Base-by-base conservation (phyloP, 92 coral and sea anemone genomes). In the Porites lobata region DNA sequence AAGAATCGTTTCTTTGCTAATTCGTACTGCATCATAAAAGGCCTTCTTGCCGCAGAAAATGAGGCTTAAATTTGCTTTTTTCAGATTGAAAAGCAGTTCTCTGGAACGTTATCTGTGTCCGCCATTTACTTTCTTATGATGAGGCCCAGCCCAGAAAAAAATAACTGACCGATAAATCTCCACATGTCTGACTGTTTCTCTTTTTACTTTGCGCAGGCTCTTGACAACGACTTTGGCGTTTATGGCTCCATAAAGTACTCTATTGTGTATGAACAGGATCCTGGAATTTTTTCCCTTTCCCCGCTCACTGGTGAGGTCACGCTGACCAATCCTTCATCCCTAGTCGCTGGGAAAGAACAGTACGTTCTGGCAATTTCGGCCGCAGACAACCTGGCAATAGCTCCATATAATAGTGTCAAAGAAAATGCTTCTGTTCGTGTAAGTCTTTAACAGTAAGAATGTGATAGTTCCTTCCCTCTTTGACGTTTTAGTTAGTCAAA, bases 221-320 rank as follows among this genome's bases (percentile, higher is more conserved):
- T 91, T 26, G 99, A 97, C 77, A 89, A 81, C 65, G 99, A 97
- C 75, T 64, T 82, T 38, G 90, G 92, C 22, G 80, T 86, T 61
- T 90, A 79, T 80, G 84, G 93, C 62, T 78, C 80, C 65, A 63
- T 94, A 56, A 86, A 63, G 70, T 97, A 93, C 84, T 65, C 76
- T 70, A 69, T 79, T 22, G 69, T 79, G 19, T 78, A 88, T 80
- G 85, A 86, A 62, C 87, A 81, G 10, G 21, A 24, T n/a, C 88
- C 98, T 15, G 81, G 90, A 8, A 85, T 76, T 15, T 91, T 95
- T 64, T 67, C 70, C 22, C 65, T 95, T 18, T 76, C 80, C 29
- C 20, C 91, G 2, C 29, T 70, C 32, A 88, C 94, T 52, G 98
- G 96, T 13, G 92, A 91, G n/a, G 69, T 95, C 17, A 53, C 75